Percentiles rank a stretch among this genome's conserved stretches.
These are phyloP conservation scores for Mythimna lalbum DNA, from an alignment of 2,888 invertebrate species.

Conservation along the genomic window DNA sequence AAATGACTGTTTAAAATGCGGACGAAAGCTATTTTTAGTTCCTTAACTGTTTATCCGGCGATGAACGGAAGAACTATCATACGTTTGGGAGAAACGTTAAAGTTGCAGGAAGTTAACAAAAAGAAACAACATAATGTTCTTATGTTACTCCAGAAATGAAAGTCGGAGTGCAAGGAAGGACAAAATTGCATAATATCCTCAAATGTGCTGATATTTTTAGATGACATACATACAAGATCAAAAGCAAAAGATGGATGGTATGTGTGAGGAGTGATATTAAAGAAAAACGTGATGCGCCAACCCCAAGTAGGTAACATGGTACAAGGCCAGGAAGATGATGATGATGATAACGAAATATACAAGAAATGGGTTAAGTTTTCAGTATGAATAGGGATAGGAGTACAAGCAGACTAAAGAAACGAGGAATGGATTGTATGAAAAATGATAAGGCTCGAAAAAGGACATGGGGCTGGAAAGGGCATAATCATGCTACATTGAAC, in stretches of 20 bases:
- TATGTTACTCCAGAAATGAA: background rate
- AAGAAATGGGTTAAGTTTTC: conserved; percentile 9
- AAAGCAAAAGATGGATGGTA: background rate
- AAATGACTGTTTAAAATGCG: conserved; percentile 56
- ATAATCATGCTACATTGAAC: background rate
- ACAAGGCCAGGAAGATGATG: too few relatives aligned
- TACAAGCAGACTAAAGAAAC: background rate
- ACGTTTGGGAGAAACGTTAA: conserved; percentile 18
- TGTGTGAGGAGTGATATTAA: too few relatives aligned
- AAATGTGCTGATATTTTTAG: conserved; percentile 23
- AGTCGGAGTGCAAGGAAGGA: background rate
- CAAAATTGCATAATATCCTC: conserved; percentile 2
- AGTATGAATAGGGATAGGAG: background rate
- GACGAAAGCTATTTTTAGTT: conserved; percentile 54
- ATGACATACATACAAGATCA: conserved; percentile 7
- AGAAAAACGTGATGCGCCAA: too few relatives aligned
- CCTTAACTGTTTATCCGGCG: conserved; percentile 34
- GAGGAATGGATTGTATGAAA: background rate
- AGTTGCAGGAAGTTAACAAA: conserved; percentile 36
- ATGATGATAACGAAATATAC: conserved; percentile 4
- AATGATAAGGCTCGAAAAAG: background rate
- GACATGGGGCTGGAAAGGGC: background rate
- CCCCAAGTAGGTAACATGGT: too few relatives aligned
- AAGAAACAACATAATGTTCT: background rate
- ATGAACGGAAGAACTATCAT: conserved; percentile 46